Percentiles rank a stretch among this genome's conserved stretches.
Conservation (phyloP, 2,113 vertebrate species). For the Paracanthobrama guichenoti region DNA sequence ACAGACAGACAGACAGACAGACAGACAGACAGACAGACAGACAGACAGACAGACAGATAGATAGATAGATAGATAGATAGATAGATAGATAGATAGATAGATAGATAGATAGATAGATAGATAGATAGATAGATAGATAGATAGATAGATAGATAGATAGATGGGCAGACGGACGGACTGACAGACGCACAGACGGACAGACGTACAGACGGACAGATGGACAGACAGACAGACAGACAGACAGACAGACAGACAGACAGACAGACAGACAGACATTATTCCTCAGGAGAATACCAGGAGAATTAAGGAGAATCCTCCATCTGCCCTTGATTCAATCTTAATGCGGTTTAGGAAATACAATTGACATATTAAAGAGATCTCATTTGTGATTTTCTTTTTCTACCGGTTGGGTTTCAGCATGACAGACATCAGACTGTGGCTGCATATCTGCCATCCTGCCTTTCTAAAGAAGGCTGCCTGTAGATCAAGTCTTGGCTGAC, state of each 20-base stretch:
- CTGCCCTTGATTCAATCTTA: background rate
- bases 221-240: background rate
- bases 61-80: too few species aligned
- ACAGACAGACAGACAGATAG: too few species aligned
- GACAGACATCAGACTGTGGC: background rate
- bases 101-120: too few species aligned
- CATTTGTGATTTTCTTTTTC: background rate
- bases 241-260: background rate
- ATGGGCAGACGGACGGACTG: too few species aligned
- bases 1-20: background rate
- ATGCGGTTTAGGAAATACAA: background rate
- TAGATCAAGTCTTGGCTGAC: slow-evolving; percentile 28
- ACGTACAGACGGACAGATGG: too few species aligned
- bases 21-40: background rate
- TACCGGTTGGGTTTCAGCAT: background rate
- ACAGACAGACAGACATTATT: background rate
- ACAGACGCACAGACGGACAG: too few species aligned
- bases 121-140: too few species aligned
- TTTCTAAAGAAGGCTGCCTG: slow-evolving; percentile 2
- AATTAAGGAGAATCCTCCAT: background rate
- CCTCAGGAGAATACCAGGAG: background rate
- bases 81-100: too few species aligned
- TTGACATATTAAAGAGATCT: slow-evolving; percentile 11
- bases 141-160: too few species aligned
- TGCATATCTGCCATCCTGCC: background rate